Base-by-base conservation (phyloP, 1,140 invertebrate species). In the Bradysia coprophila region DNA sequence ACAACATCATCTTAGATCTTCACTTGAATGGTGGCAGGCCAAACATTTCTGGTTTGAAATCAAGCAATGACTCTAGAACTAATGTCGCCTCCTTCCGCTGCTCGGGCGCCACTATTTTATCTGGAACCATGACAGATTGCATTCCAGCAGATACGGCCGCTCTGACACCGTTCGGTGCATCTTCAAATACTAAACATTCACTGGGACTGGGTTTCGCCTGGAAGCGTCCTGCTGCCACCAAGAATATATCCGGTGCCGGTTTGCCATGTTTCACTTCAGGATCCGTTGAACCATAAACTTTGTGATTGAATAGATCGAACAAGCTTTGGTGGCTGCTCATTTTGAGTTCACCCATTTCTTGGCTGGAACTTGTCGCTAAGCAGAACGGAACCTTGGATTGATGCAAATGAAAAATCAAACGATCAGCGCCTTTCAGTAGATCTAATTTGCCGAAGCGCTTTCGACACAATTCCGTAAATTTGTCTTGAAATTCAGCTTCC, bases 51-150 rank as follows among this genome's bases (percentile, higher is more conserved):
- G 88, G 89, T 55, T 77, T 66, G 52, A 94, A 92, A 24, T 91
- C 73, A 47, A 78, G 71, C 43, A 94, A 59, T 2, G 77, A 80
- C 1, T 73, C 66, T 13, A 93, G 50, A 6, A 86, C 72, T 41
- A 79, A 55, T 0, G 84, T 85, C 4, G 86, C 81, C 38, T 72
- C 66, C 43, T 66, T 64, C 2, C 60, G 71, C 39, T 73, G 59
- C 50, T 68, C 63, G 40, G 68, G 65, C 38, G 79, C 72, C 41
- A 85, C 56, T 33, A 73, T 64, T 23, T 68, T 54, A 56, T 89
- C 82, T 10, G 87, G 86, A 21, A 92, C 75, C 84, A 91, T 90
- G 31, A 92, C 76, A 1, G 78, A 76, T 61, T 86, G 82, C 82
- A 94, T 89, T 9, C 82, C 84, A 4, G 91, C 91, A 38, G 69